Evolutionary conservation across 2,797 vertebrate genomes (phyloP).

Genomic region (Gymnocypris eckloni): DNA sequence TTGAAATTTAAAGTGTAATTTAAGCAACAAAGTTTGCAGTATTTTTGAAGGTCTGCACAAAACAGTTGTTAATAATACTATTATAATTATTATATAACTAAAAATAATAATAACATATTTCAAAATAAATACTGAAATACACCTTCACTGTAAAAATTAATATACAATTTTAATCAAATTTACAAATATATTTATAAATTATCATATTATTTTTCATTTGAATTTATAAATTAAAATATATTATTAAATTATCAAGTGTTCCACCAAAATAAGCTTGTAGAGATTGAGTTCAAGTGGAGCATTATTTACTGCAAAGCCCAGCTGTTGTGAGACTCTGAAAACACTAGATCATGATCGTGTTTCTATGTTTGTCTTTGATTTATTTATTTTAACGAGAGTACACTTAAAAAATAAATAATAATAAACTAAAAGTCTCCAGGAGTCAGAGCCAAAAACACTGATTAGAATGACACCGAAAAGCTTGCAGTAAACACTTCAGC

Average conservation of each 20-base stretch:
- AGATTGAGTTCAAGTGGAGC: neutral
- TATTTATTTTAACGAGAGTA: neutral
- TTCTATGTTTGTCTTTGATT: neutral
- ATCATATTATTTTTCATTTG: too few relatives aligned
- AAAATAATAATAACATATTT: neutral
- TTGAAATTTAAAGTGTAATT: neutral
- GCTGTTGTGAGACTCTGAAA: neutral
- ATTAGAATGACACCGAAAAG: constrained; percentile 10
- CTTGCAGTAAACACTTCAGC: constrained; percentile 12
- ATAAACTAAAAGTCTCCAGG: neutral
- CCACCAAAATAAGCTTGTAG: neutral
- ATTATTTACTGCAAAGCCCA: neutral
- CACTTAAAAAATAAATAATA: neutral
- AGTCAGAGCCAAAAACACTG: constrained; percentile 5
- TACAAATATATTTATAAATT: too few relatives aligned
- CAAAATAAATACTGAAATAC: neutral
- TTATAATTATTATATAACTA: neutral
- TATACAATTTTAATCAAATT: neutral
- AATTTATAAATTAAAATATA: too few relatives aligned
- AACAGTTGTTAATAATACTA: neutral
- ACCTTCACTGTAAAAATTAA: neutral
- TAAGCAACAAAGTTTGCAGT: neutral
- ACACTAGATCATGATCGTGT: neutral
- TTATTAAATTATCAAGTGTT: neutral
- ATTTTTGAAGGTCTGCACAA: neutral